These are phyloP conservation scores for Tragelaphus eurycerus DNA, from an alignment of 2,797 vertebrate genomes.

Conservation along the genomic window DNA sequence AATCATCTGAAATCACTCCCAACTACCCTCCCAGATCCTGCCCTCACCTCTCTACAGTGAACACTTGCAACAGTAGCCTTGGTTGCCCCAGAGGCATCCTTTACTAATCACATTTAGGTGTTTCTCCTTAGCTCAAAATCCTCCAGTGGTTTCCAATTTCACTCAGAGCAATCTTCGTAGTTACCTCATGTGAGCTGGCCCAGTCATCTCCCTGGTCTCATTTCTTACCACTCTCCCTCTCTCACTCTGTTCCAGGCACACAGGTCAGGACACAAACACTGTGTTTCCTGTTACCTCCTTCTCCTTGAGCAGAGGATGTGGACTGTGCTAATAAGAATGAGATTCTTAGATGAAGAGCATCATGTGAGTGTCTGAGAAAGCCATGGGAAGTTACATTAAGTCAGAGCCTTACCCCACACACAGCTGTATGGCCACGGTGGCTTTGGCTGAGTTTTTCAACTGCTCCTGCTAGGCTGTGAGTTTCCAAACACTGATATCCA, in stretches of 20 bases:
- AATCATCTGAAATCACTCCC: background rate
- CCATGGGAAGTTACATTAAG: background rate
- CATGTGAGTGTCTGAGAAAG: background rate
- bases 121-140: constrained; percentile 1
- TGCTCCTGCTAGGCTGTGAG: background rate
- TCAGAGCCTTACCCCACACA: background rate
- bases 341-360: background rate
- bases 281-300: background rate
- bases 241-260: background rate
- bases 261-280: background rate
- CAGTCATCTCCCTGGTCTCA: background rate
- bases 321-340: background rate
- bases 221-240: background rate
- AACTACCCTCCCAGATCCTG: background rate
- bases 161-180: background rate
- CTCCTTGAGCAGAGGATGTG: background rate
- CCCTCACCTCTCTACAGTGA: background rate
- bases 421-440: too few relatives aligned
- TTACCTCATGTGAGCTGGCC: background rate
- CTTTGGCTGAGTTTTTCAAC: background rate
- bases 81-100: background rate
- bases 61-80: background rate
- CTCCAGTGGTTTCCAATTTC: background rate
- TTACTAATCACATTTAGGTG: background rate
- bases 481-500: background rate